Evolutionary conservation across 2,888 invertebrate species (phyloP).

Genomic region (Cheilosia soror): DNA sequence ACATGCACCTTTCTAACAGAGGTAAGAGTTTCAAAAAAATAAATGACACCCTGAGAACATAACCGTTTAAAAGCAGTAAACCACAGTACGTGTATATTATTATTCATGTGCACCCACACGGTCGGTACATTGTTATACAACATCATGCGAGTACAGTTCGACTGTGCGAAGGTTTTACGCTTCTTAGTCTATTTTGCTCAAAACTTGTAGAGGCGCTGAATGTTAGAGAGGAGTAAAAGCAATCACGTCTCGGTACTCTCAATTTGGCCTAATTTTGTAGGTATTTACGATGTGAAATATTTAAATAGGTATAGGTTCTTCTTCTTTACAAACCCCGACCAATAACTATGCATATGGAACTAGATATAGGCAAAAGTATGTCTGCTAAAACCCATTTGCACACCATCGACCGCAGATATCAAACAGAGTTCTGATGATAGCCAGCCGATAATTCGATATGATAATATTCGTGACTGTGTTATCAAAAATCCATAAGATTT

Average conservation of each 20-base stretch:
- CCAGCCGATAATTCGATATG: constrained; percentile 40
- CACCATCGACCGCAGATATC: neutral
- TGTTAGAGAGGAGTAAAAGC: neutral
- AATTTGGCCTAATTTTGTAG: constrained; percentile 37
- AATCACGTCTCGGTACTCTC: constrained; percentile 33
- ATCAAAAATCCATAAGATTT: constrained; percentile 22
- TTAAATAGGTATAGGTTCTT: constrained; percentile 4
- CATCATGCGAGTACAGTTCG: constrained; percentile 10
- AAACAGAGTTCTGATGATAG: neutral
- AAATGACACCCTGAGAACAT: constrained; percentile 43
- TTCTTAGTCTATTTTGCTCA: constrained; percentile 19
- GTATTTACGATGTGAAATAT: constrained; percentile 24
- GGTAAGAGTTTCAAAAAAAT: constrained; percentile 5
- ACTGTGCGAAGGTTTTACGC: constrained; percentile 37
- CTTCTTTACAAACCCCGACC: constrained; percentile 20
- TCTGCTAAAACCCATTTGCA: constrained; percentile 24
- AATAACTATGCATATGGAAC: constrained; percentile 12
- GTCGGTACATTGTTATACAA: neutral
- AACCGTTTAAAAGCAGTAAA: constrained; percentile 27
- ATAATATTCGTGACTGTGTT: constrained; percentile 59
- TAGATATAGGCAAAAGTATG: constrained; percentile 7
- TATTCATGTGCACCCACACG: constrained; percentile 52
- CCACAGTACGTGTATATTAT: constrained; percentile 46
- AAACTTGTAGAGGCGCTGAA: constrained; percentile 6
- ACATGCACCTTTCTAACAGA: neutral